Evolutionary conservation across 2,888 invertebrate genomes (phyloP).

Genomic region (Trichopria drosophilae): DNA sequence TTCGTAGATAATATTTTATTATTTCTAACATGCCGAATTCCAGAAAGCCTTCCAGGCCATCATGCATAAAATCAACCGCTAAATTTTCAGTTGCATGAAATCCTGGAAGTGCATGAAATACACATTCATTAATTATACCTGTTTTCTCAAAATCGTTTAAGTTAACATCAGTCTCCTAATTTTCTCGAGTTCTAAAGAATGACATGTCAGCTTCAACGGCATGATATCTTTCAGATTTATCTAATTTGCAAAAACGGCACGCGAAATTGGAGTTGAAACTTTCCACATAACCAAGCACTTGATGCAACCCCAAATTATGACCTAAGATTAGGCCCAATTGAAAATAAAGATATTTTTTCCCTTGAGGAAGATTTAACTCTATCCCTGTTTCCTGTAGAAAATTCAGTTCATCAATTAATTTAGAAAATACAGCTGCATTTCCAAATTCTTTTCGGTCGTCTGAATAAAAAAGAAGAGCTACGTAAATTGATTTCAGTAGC

Average conservation of each 20-base stretch:
- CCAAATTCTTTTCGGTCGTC: constrained; percentile 15
- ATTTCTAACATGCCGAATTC: constrained; percentile 24
- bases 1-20: constrained; percentile 20
- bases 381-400: not conserved
- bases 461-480: constrained; percentile 17
- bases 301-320: too few species aligned
- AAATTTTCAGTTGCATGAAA: not conserved
- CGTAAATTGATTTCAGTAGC: constrained; percentile 7
- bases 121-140: not conserved
- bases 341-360: not conserved
- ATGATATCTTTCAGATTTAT: not conserved
- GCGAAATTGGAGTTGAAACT: not conserved
- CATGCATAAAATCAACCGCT: not conserved
- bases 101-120: not conserved
- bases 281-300: not conserved
- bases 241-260: not conserved
- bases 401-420: constrained; percentile 2
- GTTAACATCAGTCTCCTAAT: not conserved
- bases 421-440: constrained; percentile 6
- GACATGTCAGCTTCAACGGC: not conserved
- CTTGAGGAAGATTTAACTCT: not conserved
- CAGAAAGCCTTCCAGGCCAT: not conserved
- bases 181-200: not conserved
- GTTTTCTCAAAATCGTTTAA: not conserved
- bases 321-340: not conserved